A percentile compares a stretch with the other conserved stretches of the same genome.
phyloP scores from a whole-genome alignment of 2,113 vertebrate genomes.

The Thinocorus orbignyianus region DNA sequence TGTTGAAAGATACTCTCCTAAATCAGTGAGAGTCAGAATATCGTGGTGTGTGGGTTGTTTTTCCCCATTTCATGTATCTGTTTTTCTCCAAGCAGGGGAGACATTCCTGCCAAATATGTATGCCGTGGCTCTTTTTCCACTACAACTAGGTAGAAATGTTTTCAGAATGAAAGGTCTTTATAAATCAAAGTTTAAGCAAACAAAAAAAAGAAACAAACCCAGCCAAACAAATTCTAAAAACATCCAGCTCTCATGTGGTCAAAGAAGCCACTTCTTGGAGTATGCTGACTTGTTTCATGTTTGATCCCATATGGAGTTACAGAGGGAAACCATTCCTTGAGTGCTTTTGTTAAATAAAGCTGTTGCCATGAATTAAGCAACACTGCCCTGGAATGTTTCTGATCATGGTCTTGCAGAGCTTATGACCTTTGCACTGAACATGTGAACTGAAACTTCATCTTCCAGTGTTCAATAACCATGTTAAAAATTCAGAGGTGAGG shows the following conservation, averaged over 20 bases:
- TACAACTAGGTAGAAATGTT: neutral
- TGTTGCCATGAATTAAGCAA: constrained; percentile 69
- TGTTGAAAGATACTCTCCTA: neutral
- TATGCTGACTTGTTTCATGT: constrained; percentile 44
- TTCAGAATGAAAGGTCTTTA: neutral
- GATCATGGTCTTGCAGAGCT: constrained; percentile 59
- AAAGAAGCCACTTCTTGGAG: constrained; percentile 46
- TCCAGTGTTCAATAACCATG: constrained; percentile 55
- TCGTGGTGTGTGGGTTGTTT: neutral
- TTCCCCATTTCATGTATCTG: neutral
- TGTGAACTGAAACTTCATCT: constrained; percentile 67
- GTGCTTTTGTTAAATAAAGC: constrained; percentile 67
- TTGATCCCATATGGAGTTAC: constrained; percentile 62
- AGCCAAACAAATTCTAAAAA: constrained; percentile 27
- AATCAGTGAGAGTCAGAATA: neutral
- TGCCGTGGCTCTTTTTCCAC: neutral
- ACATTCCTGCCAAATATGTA: neutral
- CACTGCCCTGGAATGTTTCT: constrained; percentile 67
- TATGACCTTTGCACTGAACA: constrained; percentile 66
- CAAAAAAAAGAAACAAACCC: neutral
- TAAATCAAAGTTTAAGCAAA: constrained; percentile 20
- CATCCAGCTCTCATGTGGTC: neutral
- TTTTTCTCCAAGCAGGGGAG: neutral
- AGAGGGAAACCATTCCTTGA: constrained; percentile 61
- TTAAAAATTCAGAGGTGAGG: constrained; percentile 60